These are phyloP conservation scores for Bradypodion ventrale DNA, from an alignment of 2,797 vertebrate genomes.

Conservation along the genomic window DNA sequence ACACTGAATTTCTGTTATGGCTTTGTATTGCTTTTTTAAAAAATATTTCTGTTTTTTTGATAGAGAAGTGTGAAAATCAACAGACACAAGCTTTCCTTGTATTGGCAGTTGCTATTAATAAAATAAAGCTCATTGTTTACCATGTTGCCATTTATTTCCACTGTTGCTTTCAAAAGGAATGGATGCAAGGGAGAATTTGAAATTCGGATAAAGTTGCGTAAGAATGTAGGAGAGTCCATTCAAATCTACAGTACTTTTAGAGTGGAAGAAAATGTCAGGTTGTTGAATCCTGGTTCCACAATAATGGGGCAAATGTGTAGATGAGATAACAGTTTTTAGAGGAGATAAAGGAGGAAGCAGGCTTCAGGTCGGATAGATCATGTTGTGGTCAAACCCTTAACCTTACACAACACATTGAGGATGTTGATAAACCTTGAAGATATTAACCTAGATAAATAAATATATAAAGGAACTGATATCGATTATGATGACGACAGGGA, in stretches of 20 bases:
- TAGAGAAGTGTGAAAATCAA: neutral
- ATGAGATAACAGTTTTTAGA: neutral
- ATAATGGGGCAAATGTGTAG: neutral
- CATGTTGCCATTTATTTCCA: neutral
- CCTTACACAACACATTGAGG: too few species aligned
- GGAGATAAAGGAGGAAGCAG: too few species aligned
- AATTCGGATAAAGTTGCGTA: neutral
- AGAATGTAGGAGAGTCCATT: neutral
- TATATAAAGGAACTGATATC: too few species aligned
- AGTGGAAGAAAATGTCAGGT: neutral
- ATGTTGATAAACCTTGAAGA: too few species aligned
- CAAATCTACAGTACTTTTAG: neutral
- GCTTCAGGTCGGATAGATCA: too few species aligned
- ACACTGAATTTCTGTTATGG: neutral
- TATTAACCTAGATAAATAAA: too few species aligned
- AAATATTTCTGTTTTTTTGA: slow-evolving; percentile 21
- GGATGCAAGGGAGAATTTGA: neutral
- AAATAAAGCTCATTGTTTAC: neutral
- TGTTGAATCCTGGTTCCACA: neutral
- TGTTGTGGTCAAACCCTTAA: too few species aligned
- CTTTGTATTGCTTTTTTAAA: neutral
- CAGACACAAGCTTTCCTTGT: slow-evolving; percentile 27
- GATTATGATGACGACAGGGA: too few species aligned
- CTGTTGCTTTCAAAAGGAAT: neutral
- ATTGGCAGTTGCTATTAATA: neutral